Base-by-base conservation (phyloP, 2,888 invertebrate genomes). In the Hypsopygia costalis region DNA sequence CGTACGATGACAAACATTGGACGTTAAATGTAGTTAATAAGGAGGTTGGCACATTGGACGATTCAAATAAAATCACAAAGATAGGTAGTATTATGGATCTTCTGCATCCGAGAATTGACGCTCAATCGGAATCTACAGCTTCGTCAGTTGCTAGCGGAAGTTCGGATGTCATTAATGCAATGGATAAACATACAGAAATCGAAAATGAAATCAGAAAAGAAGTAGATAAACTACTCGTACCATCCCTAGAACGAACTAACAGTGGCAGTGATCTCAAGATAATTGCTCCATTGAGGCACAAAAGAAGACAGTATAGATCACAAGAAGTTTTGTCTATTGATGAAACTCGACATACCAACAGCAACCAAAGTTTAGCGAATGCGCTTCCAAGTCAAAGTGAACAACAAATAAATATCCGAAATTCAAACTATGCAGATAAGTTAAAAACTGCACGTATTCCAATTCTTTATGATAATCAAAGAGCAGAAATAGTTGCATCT, bases 401-500 rank as follows among this genome's bases (percentile, higher is more conserved):
- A 52, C 49, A 56, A 11, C 47, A 62, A 42, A 53, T 63, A 43
- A 62, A 69, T 42, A 51, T 62, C 34, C 52, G 49, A 29, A 54
- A 61, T 33, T 9, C 11, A 40, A 60, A 46, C 36, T 34, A 20
- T 3, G 11, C 43, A 4, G 59, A 62, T 3, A 71, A 67, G 40
- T 36, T 44, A 11, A 78, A 67, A 52, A 50, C 51, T n/a, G 52
- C 70, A 36, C 64, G 71, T 49, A 60, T 78, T 33, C 62, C 81
- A 3, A 72, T 85, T 41, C 62, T 81, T 3, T 79, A 81, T 47
- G 81, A 83, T 39, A 80, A 83, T 30, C 91, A 91, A 62, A 79
- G 93, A 58, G 91, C 93, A 11, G 92, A 93, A 71, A 93, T 93
- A 36, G 92, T 94, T 1, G 93, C 93, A 2, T 93, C 93, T 0